phyloP scores from a whole-genome alignment of 2,888 invertebrate genomes.

The Eristalinus sepulchralis region DNA sequence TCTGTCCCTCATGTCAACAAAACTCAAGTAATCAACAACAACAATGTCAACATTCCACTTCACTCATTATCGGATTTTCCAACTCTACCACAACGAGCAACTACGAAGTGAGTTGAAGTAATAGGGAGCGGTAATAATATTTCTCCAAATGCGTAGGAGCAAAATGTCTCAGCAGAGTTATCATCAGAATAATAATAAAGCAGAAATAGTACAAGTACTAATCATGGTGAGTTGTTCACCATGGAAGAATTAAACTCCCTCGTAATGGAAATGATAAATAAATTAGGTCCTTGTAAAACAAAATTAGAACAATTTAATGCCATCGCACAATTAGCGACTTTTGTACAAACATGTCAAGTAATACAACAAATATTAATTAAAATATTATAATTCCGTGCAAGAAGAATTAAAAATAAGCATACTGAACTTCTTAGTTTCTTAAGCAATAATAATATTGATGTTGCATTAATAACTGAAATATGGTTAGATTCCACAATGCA shows the following conservation, averaged over 20 bases:
- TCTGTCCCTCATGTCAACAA: too few relatives aligned
- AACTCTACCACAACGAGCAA: neutral
- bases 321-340: conserved; percentile 12
- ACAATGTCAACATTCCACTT: too few relatives aligned
- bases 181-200: neutral
- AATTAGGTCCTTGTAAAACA: too few relatives aligned
- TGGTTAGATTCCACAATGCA: conserved; percentile 4
- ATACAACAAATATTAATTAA: neutral
- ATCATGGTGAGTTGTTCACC: neutral
- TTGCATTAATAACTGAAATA: neutral
- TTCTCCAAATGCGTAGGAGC: neutral
- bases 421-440: conserved; percentile 2
- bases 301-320: too few relatives aligned
- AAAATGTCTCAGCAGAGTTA: too few relatives aligned
- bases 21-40: too few relatives aligned
- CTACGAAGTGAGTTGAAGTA: neutral
- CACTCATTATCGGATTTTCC: too few relatives aligned
- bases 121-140: neutral
- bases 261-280: too few relatives aligned
- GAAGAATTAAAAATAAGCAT: neutral
- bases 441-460: conserved; percentile 7
- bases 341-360: conserved; percentile 18
- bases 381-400: conserved; percentile 18
- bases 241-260: too few relatives aligned
- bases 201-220: neutral